Evolutionary conservation across 2,113 vertebrate species (phyloP).

Genomic region (Promerops cafer): DNA sequence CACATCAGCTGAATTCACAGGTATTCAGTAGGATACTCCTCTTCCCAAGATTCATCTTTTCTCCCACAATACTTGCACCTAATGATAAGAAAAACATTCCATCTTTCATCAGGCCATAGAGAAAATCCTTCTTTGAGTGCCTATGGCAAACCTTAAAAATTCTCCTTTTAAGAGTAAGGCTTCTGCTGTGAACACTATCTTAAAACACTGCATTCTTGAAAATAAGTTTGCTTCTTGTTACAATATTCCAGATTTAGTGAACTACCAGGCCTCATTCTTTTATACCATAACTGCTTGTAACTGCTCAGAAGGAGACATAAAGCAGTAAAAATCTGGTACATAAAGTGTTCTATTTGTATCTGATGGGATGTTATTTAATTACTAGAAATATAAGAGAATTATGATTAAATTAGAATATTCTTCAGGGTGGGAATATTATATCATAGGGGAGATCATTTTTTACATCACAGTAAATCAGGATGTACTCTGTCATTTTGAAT

Average conservation of each 20-base stretch:
- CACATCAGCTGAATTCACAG: not conserved
- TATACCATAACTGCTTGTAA: not conserved
- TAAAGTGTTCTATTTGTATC: not conserved
- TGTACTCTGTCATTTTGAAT: conserved; percentile 19
- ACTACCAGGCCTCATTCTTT: not conserved
- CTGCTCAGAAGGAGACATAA: not conserved
- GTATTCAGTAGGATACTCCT: not conserved
- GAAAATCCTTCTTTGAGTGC: not conserved
- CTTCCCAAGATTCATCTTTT: not conserved
- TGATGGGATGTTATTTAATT: conserved; percentile 32
- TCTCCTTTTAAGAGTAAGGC: not conserved
- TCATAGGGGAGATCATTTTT: not conserved
- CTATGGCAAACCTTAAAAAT: not conserved
- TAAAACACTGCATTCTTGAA: not conserved
- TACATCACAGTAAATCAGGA: conserved; percentile 26
- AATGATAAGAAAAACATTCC: not conserved
- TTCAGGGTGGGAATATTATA: not conserved
- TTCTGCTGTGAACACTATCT: not conserved
- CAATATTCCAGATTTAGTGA: not conserved
- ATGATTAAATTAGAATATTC: conserved; percentile 35
- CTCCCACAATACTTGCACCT: not conserved
- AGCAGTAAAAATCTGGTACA: not conserved
- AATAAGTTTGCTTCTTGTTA: not conserved
- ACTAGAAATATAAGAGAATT: not conserved
- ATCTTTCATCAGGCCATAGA: not conserved